Percentiles rank a stretch among this genome's conserved stretches.
These are phyloP conservation scores for Oscheius sp. DNA, from an alignment of 1,140 invertebrate genomes.

Conservation along the genomic window DNA sequence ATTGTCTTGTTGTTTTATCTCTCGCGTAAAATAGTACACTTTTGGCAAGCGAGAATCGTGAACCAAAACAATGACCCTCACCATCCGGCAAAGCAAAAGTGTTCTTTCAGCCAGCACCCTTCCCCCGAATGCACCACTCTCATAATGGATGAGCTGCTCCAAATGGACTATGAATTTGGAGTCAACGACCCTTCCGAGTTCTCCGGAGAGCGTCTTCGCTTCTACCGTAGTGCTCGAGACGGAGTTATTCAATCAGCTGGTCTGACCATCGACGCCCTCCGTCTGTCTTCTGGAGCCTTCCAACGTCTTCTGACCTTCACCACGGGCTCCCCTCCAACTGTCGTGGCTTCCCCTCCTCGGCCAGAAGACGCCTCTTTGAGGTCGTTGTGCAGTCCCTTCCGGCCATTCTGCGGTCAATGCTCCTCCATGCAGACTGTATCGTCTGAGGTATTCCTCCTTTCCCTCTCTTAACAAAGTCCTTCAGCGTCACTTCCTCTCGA, in stretches of 20 bases:
- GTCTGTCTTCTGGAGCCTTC: slow-evolving; percentile 8
- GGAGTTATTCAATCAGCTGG: slow-evolving; percentile 22
- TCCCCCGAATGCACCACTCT: slow-evolving; percentile 38
- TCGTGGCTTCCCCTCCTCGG: slow-evolving; percentile 30
- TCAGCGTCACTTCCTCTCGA: slow-evolving; percentile 46
- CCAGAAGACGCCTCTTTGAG: slow-evolving; percentile 38
- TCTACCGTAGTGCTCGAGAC: slow-evolving; percentile 17
- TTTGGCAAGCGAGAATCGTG: too few species aligned
- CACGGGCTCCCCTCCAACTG: slow-evolving; percentile 28
- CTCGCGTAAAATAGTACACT: too few species aligned
- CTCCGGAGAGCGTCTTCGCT: slow-evolving; percentile 23
- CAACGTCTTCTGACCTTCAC: slow-evolving; percentile 25
- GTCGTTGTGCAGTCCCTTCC: slow-evolving; percentile 51
- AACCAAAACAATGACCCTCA: not conserved
- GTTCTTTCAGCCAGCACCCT: slow-evolving; percentile 33
- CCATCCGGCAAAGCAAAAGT: not conserved
- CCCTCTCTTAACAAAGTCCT: not conserved
- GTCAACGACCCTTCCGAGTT: slow-evolving; percentile 39
- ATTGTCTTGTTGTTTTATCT: too few species aligned
- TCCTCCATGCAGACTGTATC: slow-evolving; percentile 32
- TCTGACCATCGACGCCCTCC: slow-evolving; percentile 30
- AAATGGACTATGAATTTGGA: slow-evolving; percentile 36
- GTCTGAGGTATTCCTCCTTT: slow-evolving; percentile 11
- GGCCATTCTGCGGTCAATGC: slow-evolving; percentile 51
- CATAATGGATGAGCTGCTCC: slow-evolving; percentile 36